Evolutionary conservation across 2,888 invertebrate species (phyloP).

Genomic region (Poecilobothrus nobilitatus): DNA sequence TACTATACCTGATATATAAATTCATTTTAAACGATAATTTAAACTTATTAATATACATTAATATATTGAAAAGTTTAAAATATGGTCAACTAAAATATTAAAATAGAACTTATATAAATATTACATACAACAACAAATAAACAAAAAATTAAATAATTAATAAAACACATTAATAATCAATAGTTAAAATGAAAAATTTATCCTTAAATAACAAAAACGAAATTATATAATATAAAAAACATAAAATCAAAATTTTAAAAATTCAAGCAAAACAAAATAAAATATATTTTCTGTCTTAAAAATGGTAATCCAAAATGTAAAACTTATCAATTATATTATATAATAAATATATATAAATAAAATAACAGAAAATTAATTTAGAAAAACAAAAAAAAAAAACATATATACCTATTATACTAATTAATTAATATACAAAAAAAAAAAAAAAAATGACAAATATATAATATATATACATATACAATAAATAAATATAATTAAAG

Average conservation of each 20-base stretch:
- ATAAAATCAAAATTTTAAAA: neutral
- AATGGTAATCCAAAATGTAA: neutral
- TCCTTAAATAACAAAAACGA: too few relatives aligned
- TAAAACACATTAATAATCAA: neutral
- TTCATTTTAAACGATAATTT: neutral
- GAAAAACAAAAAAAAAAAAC: too few relatives aligned
- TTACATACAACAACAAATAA: neutral
- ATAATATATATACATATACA: neutral
- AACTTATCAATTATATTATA: neutral
- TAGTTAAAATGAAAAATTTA: too few relatives aligned
- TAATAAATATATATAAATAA: neutral
- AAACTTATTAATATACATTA: neutral
- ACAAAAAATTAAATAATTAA: neutral
- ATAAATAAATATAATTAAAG: neutral
- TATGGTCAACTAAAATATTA: too few relatives aligned
- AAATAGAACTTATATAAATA: too few relatives aligned
- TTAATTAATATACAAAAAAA: too few relatives aligned
- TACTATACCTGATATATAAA: neutral
- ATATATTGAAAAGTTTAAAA: too few relatives aligned
- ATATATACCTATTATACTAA: too few relatives aligned
- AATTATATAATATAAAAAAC: neutral
- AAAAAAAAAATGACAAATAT: neutral
- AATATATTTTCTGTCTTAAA: conserved; percentile 4
- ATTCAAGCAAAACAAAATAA: neutral
- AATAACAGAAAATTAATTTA: neutral